phyloP scores from a whole-genome alignment of 2,113 vertebrate species.

The Muscicapa adusta region DNA sequence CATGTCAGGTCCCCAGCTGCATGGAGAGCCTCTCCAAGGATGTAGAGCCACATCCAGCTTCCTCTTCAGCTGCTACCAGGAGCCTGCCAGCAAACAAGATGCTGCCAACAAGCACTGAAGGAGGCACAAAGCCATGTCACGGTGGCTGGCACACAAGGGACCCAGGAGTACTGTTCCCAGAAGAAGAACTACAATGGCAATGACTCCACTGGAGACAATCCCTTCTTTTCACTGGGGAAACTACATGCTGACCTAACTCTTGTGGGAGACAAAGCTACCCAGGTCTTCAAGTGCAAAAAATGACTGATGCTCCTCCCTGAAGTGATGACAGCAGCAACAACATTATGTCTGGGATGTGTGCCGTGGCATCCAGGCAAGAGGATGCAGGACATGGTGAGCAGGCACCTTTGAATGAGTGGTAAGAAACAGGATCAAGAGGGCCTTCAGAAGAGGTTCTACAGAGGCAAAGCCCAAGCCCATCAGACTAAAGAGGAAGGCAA shows the following conservation, averaged over 20 bases:
- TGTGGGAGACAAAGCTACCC: background rate
- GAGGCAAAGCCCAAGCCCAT: background rate
- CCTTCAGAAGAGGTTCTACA: background rate
- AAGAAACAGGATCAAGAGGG: fast-evolving
- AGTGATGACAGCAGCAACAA: background rate
- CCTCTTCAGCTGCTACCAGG: background rate
- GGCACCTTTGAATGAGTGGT: background rate
- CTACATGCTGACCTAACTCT: background rate
- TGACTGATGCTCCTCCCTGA: background rate
- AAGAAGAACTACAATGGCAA: background rate
- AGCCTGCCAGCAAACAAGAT: background rate
- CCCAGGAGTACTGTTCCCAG: background rate
- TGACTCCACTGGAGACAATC: background rate
- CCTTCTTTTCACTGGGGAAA: background rate
- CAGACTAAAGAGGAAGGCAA: background rate
- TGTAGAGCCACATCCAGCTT: background rate
- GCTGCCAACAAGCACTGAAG: background rate
- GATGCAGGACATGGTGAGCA: background rate
- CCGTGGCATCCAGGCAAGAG: background rate
- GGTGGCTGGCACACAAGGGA: background rate
- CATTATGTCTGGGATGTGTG: background rate
- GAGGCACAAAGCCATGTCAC: background rate
- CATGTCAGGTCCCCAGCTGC: background rate
- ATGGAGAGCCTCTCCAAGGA: background rate
- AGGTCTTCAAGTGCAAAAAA: background rate